Evolutionary conservation across 1,140 invertebrate species (phyloP).

Genomic region (Nymphalis io): DNA sequence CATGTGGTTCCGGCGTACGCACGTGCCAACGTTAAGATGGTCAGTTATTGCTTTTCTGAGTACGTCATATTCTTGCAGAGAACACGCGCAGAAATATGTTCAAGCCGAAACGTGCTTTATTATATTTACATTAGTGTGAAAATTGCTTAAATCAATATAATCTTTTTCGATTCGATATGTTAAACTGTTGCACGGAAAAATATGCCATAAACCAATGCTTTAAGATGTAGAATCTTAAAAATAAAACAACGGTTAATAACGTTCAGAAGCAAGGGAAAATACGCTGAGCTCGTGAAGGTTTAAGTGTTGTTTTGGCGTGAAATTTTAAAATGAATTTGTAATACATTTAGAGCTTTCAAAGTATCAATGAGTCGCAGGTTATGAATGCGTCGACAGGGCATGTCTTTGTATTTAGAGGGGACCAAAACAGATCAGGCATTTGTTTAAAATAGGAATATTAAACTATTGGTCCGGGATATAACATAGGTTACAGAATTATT

Average conservation of each 20-base stretch:
- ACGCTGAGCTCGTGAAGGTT: background rate
- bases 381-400: slow-evolving; percentile 29
- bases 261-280: background rate
- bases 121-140: background rate
- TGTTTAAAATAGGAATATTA: slow-evolving; percentile 1
- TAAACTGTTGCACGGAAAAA: background rate
- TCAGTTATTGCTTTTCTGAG: slow-evolving; percentile 44
- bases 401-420: slow-evolving; percentile 3
- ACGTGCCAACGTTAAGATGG: slow-evolving; percentile 43
- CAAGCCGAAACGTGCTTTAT: slow-evolving; percentile 1
- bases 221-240: slow-evolving; percentile 9
- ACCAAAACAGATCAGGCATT: background rate
- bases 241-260: background rate
- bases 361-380: slow-evolving; percentile 33
- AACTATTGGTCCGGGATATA: background rate
- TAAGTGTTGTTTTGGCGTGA: slow-evolving; percentile 2
- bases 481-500: too few species aligned
- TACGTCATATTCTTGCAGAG: slow-evolving; percentile 24
- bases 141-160: slow-evolving; percentile 1
- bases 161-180: slow-evolving; percentile 8
- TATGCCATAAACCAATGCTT: background rate
- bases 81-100: background rate
- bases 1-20: slow-evolving; percentile 44
- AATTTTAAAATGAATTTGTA: background rate
- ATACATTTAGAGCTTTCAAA: slow-evolving; percentile 28